A percentile compares a stretch with the other conserved stretches of the same genome.
phyloP scores from a whole-genome alignment of 1,140 invertebrate species.

The Euwallacea fornicatus region DNA sequence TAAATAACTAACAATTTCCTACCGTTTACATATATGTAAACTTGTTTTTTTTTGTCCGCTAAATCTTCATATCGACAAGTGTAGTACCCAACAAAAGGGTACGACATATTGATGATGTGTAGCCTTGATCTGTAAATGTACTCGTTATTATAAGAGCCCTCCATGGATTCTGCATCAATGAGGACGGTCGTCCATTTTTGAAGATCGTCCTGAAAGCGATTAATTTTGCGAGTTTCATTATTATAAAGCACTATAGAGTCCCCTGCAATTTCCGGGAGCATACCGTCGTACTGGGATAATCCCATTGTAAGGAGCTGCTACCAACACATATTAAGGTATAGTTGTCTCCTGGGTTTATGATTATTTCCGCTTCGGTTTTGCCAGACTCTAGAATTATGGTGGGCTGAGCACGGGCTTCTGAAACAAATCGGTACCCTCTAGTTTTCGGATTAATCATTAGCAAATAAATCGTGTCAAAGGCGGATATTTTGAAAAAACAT shows the following conservation, averaged over 20 bases:
- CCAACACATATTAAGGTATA: neutral
- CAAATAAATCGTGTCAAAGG: too few species aligned
- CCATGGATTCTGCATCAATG: too few species aligned
- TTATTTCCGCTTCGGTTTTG: neutral
- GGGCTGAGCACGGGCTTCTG: too few species aligned
- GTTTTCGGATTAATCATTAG: too few species aligned
- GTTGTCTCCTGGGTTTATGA: neutral
- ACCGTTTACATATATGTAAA: constrained; percentile 71
- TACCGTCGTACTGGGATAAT: neutral
- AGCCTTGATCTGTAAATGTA: constrained; percentile 46
- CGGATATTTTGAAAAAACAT: too few species aligned
- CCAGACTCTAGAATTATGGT: too few species aligned
- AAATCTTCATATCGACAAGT: constrained; percentile 49
- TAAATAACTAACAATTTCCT: constrained; percentile 45
- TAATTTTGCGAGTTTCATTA: too few species aligned
- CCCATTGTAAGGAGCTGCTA: neutral
- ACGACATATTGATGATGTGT: constrained; percentile 53
- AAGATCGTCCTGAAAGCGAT: too few species aligned
- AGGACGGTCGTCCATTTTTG: too few species aligned
- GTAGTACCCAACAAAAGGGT: constrained; percentile 48
- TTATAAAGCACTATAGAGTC: too few species aligned
- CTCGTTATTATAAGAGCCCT: too few species aligned
- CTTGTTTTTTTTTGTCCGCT: constrained; percentile 54
- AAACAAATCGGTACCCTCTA: too few species aligned
- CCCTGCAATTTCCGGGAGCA: neutral